These are phyloP conservation scores for Pemphigus obesinymphae DNA, from an alignment of 1,140 invertebrate species.

Conservation along the genomic window DNA sequence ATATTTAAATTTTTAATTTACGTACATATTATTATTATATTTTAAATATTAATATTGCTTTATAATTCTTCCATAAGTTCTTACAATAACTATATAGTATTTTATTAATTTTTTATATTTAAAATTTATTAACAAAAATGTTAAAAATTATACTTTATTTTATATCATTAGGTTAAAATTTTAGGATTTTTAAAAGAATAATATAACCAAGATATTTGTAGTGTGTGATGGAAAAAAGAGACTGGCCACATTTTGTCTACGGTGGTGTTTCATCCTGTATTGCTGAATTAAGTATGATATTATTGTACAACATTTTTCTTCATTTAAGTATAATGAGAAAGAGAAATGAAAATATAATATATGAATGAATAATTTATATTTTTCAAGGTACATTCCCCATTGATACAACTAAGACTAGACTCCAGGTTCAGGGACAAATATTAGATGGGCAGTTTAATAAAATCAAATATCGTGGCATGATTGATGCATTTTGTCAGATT, in stretches of 20 bases:
- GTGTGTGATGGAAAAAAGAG: conserved; percentile 58
- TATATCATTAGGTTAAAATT: too few species aligned
- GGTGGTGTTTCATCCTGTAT: conserved; percentile 87
- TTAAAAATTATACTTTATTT: too few species aligned
- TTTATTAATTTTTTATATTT: too few species aligned
- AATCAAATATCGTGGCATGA: conserved; percentile 84
- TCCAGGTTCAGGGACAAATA: conserved; percentile 94
- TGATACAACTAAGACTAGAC: conserved; percentile 90
- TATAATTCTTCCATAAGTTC: too few species aligned
- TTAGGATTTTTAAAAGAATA: too few species aligned
- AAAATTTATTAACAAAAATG: too few species aligned
- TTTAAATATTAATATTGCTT: too few species aligned
- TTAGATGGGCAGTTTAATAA: conserved; percentile 69
- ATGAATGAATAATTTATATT: conserved; percentile 3
- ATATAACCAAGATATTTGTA: too few species aligned
- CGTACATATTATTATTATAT: too few species aligned
- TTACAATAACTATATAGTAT: too few species aligned
- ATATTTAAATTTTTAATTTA: too few species aligned
- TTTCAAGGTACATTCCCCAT: conserved; percentile 91
- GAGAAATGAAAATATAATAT: neutral
- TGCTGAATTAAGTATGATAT: conserved; percentile 81
- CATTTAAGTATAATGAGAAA: neutral
- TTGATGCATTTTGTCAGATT: conserved; percentile 80
- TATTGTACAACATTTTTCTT: conserved; percentile 42
- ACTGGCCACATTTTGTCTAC: conserved; percentile 88